phyloP scores from a whole-genome alignment of 2,888 invertebrate species.

The Scrobipalpa costella region DNA sequence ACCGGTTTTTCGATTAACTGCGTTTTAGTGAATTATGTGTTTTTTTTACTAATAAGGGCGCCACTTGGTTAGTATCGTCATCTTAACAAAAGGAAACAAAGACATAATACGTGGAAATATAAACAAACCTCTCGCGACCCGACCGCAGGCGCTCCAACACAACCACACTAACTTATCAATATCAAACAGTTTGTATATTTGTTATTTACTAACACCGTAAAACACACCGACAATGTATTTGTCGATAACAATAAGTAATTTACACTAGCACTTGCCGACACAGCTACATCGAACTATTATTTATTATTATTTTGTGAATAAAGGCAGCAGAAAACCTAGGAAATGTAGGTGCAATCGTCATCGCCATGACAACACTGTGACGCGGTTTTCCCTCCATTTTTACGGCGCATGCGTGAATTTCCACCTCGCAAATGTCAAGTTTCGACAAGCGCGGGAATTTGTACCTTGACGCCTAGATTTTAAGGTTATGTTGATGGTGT shows the following conservation, averaged over 20 bases:
- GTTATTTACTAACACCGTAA: conserved; percentile 41
- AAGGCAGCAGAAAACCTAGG: conserved; percentile 17
- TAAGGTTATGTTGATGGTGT: background rate
- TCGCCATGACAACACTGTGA: conserved; percentile 70
- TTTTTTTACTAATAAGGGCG: no score
- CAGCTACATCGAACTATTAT: conserved; percentile 29
- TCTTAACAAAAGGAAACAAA: background rate
- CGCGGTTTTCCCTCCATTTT: conserved; percentile 75
- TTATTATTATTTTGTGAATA: conserved; percentile 21
- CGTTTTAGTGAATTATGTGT: no score
- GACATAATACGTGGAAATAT: conserved; percentile 38
- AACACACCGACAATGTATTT: conserved; percentile 44
- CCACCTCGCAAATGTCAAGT: conserved; percentile 31
- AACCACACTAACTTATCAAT: conserved; percentile 42
- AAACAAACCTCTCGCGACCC: conserved; percentile 44
- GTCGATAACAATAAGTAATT: conserved; percentile 46
- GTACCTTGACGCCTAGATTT: conserved; percentile 37
- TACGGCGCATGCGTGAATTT: conserved; percentile 65
- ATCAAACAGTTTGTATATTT: conserved; percentile 26
- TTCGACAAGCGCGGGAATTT: conserved; percentile 36
- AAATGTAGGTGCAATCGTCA: conserved; percentile 55
- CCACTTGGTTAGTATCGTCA: no score
- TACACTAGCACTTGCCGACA: conserved; percentile 32
- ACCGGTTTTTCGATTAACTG: no score
- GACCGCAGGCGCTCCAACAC: conserved; percentile 54